Evolutionary conservation across 2,113 vertebrate species (phyloP), one percentile per base, ranked within the genome.

Genomic region (Perccottus glenii): DNA sequence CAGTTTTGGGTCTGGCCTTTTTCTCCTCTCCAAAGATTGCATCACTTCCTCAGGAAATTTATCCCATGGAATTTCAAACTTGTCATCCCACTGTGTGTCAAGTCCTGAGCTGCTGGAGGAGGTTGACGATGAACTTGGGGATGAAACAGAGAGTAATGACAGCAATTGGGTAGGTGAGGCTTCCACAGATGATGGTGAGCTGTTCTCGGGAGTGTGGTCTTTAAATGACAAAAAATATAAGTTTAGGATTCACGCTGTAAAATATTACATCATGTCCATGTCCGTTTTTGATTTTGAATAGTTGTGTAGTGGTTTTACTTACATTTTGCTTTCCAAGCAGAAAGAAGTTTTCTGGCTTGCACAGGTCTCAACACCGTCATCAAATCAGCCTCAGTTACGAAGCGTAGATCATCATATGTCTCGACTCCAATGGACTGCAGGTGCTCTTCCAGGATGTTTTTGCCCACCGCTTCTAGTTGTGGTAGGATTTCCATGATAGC

Each of bases 401-500:
- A 74, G 43, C 56, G 35, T 11, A 77, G 61, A 5, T 67, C 75
- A 40, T 76, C 19, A 50, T 42, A 61, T 11, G 65, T 61, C 59
- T 81, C 72, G 6, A 73, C 64, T 2, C 65, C 68, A 40, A 75
- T 7, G 2, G 67, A 69, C 0, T 67, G 58, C 14, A 75, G 71
- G 8, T 38, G 50, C 63, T 83, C 67, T 42, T 81, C 77, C 36
- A 83, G 1, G 62, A 83, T 66, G 11, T 80, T 19, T 47, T 58
- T 82, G 1, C 47, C 32, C 36, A 35, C 11, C 9, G 78, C 75
- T 80, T n/a, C 43, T 73, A 81, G 49, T 56, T 81, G 56, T 70
- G 80, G 68, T n/a, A 86, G 68, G 27, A 66, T 72, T 51, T 80
- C 55, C 50, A 10, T 81, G 53, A 86, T 82, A 59, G 67, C 19